Base-by-base conservation (phyloP, 1,140 invertebrate genomes). In the Harpegnathos saltator region DNA sequence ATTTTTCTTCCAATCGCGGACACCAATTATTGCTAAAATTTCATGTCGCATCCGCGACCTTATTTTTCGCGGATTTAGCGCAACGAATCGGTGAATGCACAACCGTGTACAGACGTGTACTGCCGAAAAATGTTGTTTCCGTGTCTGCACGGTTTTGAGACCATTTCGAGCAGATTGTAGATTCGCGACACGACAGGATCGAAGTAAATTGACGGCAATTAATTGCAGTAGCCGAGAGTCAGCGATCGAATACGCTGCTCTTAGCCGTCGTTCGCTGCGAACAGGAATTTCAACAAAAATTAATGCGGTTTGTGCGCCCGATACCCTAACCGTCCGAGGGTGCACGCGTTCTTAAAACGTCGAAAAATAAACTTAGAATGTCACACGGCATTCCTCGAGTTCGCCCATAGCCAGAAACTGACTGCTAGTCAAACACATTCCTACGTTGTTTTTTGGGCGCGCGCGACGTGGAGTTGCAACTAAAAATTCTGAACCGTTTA, bases 401-500 rank as follows among this genome's bases (percentile, higher is more conserved):
- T 61, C 63, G 72, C 77, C 38, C 54, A 44, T 84, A 85, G 82
- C 50, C 77, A 88, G 82, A 84, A 58, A 68, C 81, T 82, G 72
- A 85, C 61, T 88, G 88, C 48, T 33, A 22, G 65, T 56, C n/a
- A 61, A 54, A 81, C 77, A 58, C 83, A 88, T 89, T 89, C 83
- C 87, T 85, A 38, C 68, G 62, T n/a, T 80, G 72, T 83, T 88
- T 88, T 78, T 84, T 84, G 65, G n/a, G n/a, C n/a, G n/a, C n/a
- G 0, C 38, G 72, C 66, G 48, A 61, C 66, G 15, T 61, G 72
- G 44, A 78, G 66, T 77, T 82, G 66, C 75, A 88, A 62, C 72
- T 59, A 82, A 82, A n/a, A 69, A 85, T 82, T 85, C 72, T 78
- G 48, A 74, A 77, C 26, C 33, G 38, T 15, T 52, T 52, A 54